These are phyloP conservation scores for Bos indicus DNA, from an alignment of 2,113 vertebrate species.

Conservation along the genomic window DNA sequence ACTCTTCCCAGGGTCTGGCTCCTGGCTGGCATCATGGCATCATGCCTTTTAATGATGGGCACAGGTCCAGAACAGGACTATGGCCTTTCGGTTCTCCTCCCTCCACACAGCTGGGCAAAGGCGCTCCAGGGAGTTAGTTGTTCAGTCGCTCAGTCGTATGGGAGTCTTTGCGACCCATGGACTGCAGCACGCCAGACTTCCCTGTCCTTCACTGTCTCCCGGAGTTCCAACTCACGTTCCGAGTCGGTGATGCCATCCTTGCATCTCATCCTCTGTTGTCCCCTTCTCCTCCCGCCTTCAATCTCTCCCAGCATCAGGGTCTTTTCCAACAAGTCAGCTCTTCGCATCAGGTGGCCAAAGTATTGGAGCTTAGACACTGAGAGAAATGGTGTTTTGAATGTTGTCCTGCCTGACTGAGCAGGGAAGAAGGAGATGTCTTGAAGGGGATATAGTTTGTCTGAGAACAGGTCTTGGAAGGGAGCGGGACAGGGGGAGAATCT, in stretches of 20 bases:
- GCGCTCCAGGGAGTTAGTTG: accelerated
- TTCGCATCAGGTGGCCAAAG: background rate
- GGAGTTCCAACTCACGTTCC: background rate
- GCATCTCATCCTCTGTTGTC: background rate
- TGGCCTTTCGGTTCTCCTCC: accelerated
- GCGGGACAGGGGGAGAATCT: background rate
- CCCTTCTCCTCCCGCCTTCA: background rate
- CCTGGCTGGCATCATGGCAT: accelerated
- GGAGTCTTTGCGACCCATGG: background rate
- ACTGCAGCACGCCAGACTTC: background rate
- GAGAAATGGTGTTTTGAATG: background rate
- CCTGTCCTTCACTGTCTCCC: background rate
- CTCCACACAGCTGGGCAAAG: background rate
- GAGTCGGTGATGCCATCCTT: background rate
- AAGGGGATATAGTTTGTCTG: background rate
- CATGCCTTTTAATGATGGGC: accelerated
- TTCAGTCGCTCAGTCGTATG: accelerated
- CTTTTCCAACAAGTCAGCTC: background rate
- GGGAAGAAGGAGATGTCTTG: no score
- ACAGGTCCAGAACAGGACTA: accelerated
- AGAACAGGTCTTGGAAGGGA: background rate
- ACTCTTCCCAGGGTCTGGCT: background rate
- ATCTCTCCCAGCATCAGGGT: background rate
- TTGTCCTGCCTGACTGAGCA: no score
- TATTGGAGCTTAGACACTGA: background rate